phyloP scores from a whole-genome alignment of 2,888 invertebrate species.

The Altica lythri region DNA sequence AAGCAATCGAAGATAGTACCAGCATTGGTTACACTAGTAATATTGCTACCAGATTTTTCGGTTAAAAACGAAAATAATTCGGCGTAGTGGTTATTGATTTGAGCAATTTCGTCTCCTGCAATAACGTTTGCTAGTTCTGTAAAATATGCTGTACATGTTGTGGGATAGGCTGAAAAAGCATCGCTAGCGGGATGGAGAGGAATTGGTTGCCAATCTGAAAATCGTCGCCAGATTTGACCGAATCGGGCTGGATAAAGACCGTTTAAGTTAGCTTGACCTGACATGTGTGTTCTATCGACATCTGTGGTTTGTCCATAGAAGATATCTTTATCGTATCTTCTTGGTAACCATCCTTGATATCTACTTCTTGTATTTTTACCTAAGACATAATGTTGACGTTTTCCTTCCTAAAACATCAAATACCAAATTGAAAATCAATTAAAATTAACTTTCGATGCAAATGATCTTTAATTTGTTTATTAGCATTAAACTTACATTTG shows the following conservation, averaged over 20 bases:
- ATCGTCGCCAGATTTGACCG: constrained; percentile 62
- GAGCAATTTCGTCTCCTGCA: too few species aligned
- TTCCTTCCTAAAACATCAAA: constrained; percentile 59
- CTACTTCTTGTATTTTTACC: constrained; percentile 73
- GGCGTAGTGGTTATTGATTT: too few species aligned
- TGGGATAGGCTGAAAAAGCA: constrained; percentile 41
- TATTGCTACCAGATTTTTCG: constrained; percentile 61
- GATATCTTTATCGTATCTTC: constrained; percentile 59
- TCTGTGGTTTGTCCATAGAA: constrained; percentile 72
- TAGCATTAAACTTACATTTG: constrained; percentile 28
- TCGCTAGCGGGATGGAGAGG: constrained; percentile 67
- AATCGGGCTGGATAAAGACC: constrained; percentile 68
- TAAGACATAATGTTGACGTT: constrained; percentile 70
- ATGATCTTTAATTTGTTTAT: too few species aligned
- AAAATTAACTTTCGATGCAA: too few species aligned
- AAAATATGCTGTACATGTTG: constrained; percentile 6
- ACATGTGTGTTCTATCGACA: constrained; percentile 84
- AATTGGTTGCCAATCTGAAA: constrained; percentile 71
- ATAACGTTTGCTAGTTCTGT: too few species aligned
- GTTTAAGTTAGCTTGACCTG: constrained; percentile 76
- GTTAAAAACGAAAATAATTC: too few species aligned
- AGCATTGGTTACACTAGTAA: constrained; percentile 60
- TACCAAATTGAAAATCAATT: background rate
- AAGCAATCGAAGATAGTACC: constrained; percentile 63
- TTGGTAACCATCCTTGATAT: constrained; percentile 64